Evolutionary conservation across 2,113 vertebrate genomes (phyloP).

Genomic region (Mustela lutreola): DNA sequence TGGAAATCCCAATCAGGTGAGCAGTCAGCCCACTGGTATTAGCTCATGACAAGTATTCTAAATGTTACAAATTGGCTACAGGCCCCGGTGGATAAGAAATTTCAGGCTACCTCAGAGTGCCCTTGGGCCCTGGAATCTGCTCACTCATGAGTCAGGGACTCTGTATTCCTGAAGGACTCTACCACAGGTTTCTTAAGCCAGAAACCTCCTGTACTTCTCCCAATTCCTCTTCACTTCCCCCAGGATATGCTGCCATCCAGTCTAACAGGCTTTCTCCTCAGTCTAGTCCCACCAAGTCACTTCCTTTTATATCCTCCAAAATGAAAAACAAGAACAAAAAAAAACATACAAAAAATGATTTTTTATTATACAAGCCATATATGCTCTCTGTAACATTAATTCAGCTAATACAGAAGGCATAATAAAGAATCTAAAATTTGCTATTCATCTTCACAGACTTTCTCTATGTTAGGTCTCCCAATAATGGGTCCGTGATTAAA

Average conservation of each 20-base stretch:
- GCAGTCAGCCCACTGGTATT: neutral
- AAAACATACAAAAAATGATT: neutral
- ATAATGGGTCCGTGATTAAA: too few species aligned
- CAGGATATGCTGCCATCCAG: neutral
- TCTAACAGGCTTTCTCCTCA: neutral
- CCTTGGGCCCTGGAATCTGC: neutral
- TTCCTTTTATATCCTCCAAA: neutral
- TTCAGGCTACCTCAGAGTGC: neutral
- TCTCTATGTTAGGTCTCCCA: too few species aligned
- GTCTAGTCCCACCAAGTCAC: too few species aligned
- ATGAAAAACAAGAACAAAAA: neutral
- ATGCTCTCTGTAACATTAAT: neutral
- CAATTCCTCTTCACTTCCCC: neutral
- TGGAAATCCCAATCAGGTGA: neutral
- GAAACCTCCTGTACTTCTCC: neutral
- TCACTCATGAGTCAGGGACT: neutral
- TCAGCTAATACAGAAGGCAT: neutral
- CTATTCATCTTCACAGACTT: neutral
- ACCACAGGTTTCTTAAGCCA: neutral
- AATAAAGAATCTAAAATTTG: slow-evolving; percentile 47
- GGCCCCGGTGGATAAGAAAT: neutral
- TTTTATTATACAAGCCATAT: neutral
- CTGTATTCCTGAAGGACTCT: neutral
- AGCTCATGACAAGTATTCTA: neutral
- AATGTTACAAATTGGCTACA: neutral